Conservation (phyloP, 2,113 vertebrate genomes). For the Cacatua alba region DNA sequence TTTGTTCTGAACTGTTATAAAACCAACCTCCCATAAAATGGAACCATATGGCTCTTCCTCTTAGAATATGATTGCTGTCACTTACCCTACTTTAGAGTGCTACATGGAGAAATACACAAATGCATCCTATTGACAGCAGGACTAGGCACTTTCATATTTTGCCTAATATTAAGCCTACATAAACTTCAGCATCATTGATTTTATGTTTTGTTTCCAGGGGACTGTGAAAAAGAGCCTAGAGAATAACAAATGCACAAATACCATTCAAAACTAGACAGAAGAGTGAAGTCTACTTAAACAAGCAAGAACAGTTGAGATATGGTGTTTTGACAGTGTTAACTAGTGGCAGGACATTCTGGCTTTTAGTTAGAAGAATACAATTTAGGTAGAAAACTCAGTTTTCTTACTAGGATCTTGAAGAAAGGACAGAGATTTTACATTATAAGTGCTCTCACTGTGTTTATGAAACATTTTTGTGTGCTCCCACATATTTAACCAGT, state of each 20-base stretch:
- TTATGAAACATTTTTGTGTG: neutral
- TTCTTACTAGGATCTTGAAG: neutral
- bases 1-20: constrained; percentile 4
- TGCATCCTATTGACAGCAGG: neutral
- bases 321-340: neutral
- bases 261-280: neutral
- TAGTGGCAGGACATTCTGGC: neutral
- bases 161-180: neutral
- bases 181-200: constrained; percentile 8
- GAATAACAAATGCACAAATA: neutral
- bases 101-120: neutral
- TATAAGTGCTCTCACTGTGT: neutral
- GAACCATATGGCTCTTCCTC: neutral
- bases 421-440: neutral
- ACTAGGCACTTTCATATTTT: neutral
- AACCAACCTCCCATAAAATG: neutral
- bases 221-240: neutral
- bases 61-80: neutral
- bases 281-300: neutral
- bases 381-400: neutral
- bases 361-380: neutral
- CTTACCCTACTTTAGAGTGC: neutral
- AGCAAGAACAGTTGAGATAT: neutral
- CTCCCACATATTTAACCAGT: neutral
- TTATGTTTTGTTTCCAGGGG: neutral